These are phyloP conservation scores for Zaprionus ornatus DNA, from an alignment of 1,140 invertebrate species.

Conservation along the genomic window DNA sequence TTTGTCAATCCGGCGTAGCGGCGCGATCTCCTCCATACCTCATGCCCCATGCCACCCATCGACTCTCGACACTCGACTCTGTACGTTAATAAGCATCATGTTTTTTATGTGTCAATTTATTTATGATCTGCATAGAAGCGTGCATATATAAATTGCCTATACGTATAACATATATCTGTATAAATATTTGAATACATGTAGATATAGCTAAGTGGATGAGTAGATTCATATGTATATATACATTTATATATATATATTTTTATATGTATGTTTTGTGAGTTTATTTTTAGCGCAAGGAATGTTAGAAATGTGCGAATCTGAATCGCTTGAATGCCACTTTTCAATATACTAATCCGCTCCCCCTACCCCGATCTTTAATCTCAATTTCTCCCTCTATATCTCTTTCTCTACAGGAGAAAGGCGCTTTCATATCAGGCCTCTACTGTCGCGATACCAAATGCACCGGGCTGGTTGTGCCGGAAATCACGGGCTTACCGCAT, in stretches of 20 bases:
- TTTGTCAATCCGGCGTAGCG: slow-evolving; percentile 22
- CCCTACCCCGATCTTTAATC: slow-evolving; percentile 17
- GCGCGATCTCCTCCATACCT: background rate
- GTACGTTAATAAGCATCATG: slow-evolving; percentile 33
- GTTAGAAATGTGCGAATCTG: slow-evolving; percentile 13
- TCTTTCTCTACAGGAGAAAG: slow-evolving; percentile 62
- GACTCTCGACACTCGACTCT: background rate
- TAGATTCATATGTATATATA: background rate
- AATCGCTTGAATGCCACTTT: slow-evolving; percentile 6
- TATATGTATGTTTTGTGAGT: background rate
- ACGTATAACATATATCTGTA: slow-evolving; percentile 14
- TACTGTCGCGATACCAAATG: slow-evolving; percentile 80
- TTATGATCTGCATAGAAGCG: slow-evolving; percentile 50
- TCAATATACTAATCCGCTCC: slow-evolving; percentile 16
- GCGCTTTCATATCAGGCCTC: slow-evolving; percentile 73
- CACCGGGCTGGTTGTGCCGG: slow-evolving; percentile 74
- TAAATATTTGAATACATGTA: slow-evolving; percentile 6
- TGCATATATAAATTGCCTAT: slow-evolving; percentile 18
- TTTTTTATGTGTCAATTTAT: slow-evolving; percentile 68
- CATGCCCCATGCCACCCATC: slow-evolving; percentile 7
- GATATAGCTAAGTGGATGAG: slow-evolving; percentile 2
- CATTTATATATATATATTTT: slow-evolving; percentile 2
- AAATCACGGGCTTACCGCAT: slow-evolving; percentile 73
- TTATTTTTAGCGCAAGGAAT: slow-evolving; percentile 47
- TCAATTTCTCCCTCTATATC: background rate